phyloP scores from a whole-genome alignment of 2,113 vertebrate genomes.

The Erythrolamprus reginae region DNA sequence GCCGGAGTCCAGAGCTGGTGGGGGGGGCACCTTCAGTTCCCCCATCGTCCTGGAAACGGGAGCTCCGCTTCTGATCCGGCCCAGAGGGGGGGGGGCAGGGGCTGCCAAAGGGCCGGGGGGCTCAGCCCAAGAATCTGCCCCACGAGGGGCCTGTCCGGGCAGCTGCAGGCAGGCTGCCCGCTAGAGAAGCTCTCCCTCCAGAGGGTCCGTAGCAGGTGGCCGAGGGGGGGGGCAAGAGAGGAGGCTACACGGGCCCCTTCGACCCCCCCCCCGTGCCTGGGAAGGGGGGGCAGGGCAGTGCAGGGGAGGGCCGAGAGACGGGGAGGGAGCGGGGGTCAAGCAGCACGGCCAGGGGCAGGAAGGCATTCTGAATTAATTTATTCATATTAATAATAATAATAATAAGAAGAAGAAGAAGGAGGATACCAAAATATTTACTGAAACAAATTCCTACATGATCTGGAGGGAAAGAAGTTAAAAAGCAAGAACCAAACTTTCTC shows the following conservation, averaged over 20 bases:
- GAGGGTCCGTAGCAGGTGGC: slow-evolving; percentile 42
- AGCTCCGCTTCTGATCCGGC: background rate
- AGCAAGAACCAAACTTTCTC: slow-evolving; percentile 39
- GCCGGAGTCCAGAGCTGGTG: slow-evolving; percentile 38
- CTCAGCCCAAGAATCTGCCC: slow-evolving; percentile 32
- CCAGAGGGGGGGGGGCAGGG: background rate
- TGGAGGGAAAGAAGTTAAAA: slow-evolving; percentile 63
- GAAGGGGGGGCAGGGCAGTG: background rate
- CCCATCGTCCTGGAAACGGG: accelerated
- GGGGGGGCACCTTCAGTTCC: background rate
- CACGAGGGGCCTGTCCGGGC: slow-evolving; percentile 50
- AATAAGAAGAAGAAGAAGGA: slow-evolving; percentile 66
- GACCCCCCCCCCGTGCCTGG: no score
- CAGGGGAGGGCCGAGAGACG: slow-evolving; percentile 38
- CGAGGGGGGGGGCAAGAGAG: no score
- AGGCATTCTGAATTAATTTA: slow-evolving; percentile 61
- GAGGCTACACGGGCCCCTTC: no score
- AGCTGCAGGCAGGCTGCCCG: slow-evolving; percentile 19
- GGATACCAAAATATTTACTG: slow-evolving; percentile 72
- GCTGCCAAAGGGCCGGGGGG: background rate
- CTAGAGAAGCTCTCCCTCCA: slow-evolving; percentile 33
- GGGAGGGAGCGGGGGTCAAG: slow-evolving; percentile 43
- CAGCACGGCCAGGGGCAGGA: slow-evolving; percentile 51
- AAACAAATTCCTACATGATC: slow-evolving; percentile 78
- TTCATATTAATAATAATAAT: slow-evolving; percentile 62